Evolutionary conservation across 2,113 vertebrate species (phyloP), one percentile per base, ranked within the genome.

Genomic region (Pseudolaguvia tuberculata): DNA sequence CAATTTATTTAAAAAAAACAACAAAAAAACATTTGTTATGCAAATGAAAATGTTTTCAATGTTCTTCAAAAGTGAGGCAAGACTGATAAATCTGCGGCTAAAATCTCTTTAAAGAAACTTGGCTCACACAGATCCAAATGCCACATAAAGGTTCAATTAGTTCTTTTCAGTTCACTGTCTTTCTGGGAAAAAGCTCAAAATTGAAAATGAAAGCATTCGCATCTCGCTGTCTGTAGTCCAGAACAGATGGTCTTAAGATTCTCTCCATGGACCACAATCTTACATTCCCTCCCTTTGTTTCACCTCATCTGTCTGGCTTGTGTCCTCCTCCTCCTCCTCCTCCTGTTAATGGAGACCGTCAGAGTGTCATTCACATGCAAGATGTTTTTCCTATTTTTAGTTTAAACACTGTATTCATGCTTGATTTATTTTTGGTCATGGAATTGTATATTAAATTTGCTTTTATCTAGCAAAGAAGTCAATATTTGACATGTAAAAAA

Each of bases 281-380:
- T n/a, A n/a, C n/a, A n/a, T n/a, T n/a, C n/a, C n/a, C n/a, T 53
- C 61, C 61, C 72, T 69, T 82, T 78, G 75, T 83, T 78, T 52
- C 55, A 55, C 55, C 25, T 11, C 52, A 56, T 71, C 52, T 71
- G 53, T 45, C 53, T 45, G 20, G 21, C 51, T 56, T 72, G 62
- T 48, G 27, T 70, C 56, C 29, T 48, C 31, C 72, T 70, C 42
- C 45, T 53, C 73, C 61, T 52, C 17, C 39, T 70, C 7, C 13
- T 70, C n/a, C 48, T 77, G 35, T 59, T 48, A 65, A 10, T 42
- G 35, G 53, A 72, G 72, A n/a, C 39, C 23, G 21, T 51, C 21
- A 56, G 21, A 51, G 17, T 67, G 61, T 68, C 61, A 62, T 47
- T 10, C 45, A 15, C 15, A 2, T 9, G 10, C 3, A n/a, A n/a